Evolutionary conservation across 2,113 vertebrate species (phyloP), one percentile per base, ranked within the genome.

Genomic region (Pelobates fuscus): DNA sequence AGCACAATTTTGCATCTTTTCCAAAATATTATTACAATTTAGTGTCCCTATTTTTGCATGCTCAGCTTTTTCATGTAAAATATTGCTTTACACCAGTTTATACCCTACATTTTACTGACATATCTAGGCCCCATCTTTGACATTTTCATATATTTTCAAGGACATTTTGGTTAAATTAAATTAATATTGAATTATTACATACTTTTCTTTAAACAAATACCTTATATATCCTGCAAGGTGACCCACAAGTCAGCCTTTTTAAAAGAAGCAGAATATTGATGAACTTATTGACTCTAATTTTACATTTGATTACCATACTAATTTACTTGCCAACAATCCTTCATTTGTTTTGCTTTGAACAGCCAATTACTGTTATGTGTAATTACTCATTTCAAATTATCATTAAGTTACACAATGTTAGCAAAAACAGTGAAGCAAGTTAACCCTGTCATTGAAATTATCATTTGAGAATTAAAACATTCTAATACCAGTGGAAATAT

Each of bases 281-380:
- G 49, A 44, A 57, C 26, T 66, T 58, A 74, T 66, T 44, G 52
- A 66, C 55, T 66, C 8, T 8, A 58, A 43, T 65, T 74, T 66
- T 74, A 41, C n/a, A 14, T 49, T 26, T 74, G 71, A 66, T 58
- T 66, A 58, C 46, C 25, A 25, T 74, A 27, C 46, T 65, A 37
- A 72, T 57, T 62, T 23, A 21, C 41, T 32, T 63, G 58, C 70
- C 70, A 72, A 72, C 18, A 10, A 72, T 32, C 49, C 18, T 60
- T 63, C 44, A 72, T 64, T 63, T 30, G 70, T 72, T 72, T 52
- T 52, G 70, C 61, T 63, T 54, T 64, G 43, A 11, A 25, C 58
- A 49, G 18, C 23, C 57, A 46, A 44, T 71, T 71, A 71, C 26
- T 71, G 69, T 37, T 71, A 29, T 49, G 41, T 30, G 43, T 62